Conservation (phyloP, 2,888 invertebrate genomes). For the Ornithoptera alexandrae region DNA sequence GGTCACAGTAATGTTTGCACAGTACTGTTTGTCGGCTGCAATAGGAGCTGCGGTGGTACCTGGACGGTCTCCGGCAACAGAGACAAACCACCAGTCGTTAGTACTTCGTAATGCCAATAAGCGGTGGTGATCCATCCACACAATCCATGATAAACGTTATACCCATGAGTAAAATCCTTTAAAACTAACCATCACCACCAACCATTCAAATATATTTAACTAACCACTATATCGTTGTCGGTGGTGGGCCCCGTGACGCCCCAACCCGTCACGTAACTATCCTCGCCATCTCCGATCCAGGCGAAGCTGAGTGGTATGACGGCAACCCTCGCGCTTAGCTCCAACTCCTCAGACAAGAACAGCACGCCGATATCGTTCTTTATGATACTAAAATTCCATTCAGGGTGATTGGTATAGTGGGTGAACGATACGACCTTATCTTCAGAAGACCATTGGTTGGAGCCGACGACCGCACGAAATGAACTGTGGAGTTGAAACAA, state of each 20-base stretch:
- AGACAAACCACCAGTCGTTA: too few relatives aligned
- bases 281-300: slow-evolving; percentile 32
- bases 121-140: too few relatives aligned
- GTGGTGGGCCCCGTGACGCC: slow-evolving; percentile 31
- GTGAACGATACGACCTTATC: slow-evolving; percentile 35
- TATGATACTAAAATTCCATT: slow-evolving; percentile 38
- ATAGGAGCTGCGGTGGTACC: too few relatives aligned
- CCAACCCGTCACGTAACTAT: slow-evolving; percentile 46
- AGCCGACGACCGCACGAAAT: slow-evolving; percentile 41
- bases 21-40: too few relatives aligned
- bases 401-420: slow-evolving; percentile 39
- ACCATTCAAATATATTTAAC: too few relatives aligned
- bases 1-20: too few relatives aligned
- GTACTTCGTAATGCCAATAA: too few relatives aligned
- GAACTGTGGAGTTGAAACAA: slow-evolving; percentile 26
- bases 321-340: slow-evolving; percentile 30
- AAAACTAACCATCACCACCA: too few relatives aligned
- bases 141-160: too few relatives aligned
- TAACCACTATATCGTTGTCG: too few relatives aligned
- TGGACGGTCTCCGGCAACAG: too few relatives aligned
- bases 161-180: too few relatives aligned
- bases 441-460: slow-evolving; percentile 40
- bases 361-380: slow-evolving; percentile 48
- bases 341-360: slow-evolving; percentile 20
- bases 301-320: slow-evolving; percentile 35